Percentiles rank a stretch among this genome's conserved stretches.
Evolutionary conservation across 2,888 invertebrate genomes (phyloP).

Genomic region (Volucella bombylans): DNA sequence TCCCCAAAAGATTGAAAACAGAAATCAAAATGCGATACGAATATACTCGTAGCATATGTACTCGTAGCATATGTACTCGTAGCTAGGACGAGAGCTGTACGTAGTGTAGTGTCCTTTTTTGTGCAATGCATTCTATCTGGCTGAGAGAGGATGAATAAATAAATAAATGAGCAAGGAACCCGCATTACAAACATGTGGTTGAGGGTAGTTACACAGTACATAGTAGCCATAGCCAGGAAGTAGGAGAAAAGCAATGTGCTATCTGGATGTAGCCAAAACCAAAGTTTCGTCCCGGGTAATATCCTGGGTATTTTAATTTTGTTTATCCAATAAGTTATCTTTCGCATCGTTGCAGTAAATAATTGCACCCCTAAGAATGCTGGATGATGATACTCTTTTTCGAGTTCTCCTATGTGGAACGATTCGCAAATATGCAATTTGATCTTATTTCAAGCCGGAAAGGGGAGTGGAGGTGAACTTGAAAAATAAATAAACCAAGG

Average conservation of each 20-base stretch:
- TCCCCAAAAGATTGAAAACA: slow-evolving; percentile 67
- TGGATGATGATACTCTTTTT: neutral
- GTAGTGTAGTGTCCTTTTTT: neutral
- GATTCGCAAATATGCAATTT: neutral
- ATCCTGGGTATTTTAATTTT: slow-evolving; percentile 70
- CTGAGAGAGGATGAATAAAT: slow-evolving; percentile 63
- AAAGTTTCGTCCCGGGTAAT: slow-evolving; percentile 22
- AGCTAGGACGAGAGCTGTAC: too few species aligned
- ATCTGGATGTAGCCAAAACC: neutral
- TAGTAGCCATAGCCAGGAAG: neutral
- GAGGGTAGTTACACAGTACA: neutral
- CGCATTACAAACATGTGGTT: slow-evolving; percentile 28
- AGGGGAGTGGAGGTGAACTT: too few species aligned
- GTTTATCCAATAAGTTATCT: slow-evolving; percentile 71
- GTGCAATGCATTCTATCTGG: slow-evolving; percentile 9
- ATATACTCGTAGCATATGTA: too few species aligned
- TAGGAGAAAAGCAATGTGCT: neutral
- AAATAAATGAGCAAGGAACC: slow-evolving; percentile 65
- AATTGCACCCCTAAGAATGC: slow-evolving; percentile 66
- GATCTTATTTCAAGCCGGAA: neutral
- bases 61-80: too few species aligned
- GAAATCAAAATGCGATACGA: slow-evolving; percentile 66
- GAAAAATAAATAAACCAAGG: too few species aligned
- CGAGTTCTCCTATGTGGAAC: too few species aligned
- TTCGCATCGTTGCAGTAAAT: slow-evolving; percentile 69